Evolutionary conservation across 2,888 invertebrate genomes (phyloP), one percentile per base, ranked within the genome.

Genomic region (Amphipoea oculea): DNA sequence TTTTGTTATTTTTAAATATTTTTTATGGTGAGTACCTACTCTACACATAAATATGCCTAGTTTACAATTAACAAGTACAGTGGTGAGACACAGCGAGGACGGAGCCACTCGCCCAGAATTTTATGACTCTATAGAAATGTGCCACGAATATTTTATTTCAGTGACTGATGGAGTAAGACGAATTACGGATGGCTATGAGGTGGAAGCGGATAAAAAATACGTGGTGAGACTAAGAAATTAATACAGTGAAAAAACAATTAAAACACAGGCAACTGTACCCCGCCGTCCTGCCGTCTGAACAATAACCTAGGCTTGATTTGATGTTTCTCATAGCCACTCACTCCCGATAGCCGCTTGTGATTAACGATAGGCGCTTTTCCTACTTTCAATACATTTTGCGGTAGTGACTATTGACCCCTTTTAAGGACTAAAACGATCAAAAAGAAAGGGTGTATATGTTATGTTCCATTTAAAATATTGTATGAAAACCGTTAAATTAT

Each of bases 161-260:
- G 86, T 77, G 4, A 29, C 65, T 20, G 23, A 78, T 57, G 73
- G 75, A 9, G 9, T 17, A 5, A 73, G 90, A 73, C 84, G 89
- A 78, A 90, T 90, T 57, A 82, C 67, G 40, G 71, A 78, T 66
- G 88, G 87, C 0, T 14, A 23, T 29, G 4, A 3, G 6, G 81
- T 81, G 3, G 1, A 23, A 0, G 0, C 12, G 14, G 70, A 71
- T 0, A 82, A 82, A 76, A 29, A 14, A 12, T 83, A 83, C 20
- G 76, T 80, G 80, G 83, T 83, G 83, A 67, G 23, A 17, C 14
- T 9, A 17, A 40, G 40, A 29, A 11, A 68, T 68, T 11, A 29
- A 20, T 17, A 20, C n/a, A 45, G 5, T n/a, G 9, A 17, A 17
- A 17, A 45, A 45, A 45, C n/a, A 45, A 67, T n/a, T 42, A n/a